Evolutionary conservation across 2,113 vertebrate species (phyloP), one percentile per base, ranked within the genome.

Genomic region (Orthonyx spaldingii): DNA sequence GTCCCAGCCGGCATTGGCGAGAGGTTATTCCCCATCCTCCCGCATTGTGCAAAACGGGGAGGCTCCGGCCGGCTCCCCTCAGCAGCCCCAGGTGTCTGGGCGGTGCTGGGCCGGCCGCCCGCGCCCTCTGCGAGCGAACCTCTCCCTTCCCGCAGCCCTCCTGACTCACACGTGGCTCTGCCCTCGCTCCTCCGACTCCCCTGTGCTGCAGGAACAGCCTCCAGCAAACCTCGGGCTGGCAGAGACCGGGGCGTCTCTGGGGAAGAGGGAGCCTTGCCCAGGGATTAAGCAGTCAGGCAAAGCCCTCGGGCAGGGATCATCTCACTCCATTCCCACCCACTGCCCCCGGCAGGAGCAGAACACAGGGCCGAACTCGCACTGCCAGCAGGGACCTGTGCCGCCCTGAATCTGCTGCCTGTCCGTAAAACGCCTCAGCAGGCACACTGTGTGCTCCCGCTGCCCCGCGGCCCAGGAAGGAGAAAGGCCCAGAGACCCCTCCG

Each of bases 11-110:
- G 75, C 13, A 13, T 4, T 5, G 35, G 63, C 6, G 42, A 89
- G 84, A 89, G 76, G 59, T 35, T 93, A 88, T 49, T 97, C 89
- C 77, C 77, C 44, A 74, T 95, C 4, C 68, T 92, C 55, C 69
- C 6, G 84, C 88, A 69, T 79, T 64, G 90, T 87, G 91, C 79
- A 80, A 94, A 64, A 13, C 10, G 82, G 91, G 95, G 95, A 94
- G 91, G 91, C 93, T 96, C 91, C 94, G 6, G 69, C 50, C n/a
- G 7, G 93, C 95, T 61, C 42, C 71, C 80, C 55, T 47, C 16
- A 4, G 52, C 96, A 77, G 83, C 74, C 89, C 50, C 89, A 91
- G 88, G 91, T 87, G 17, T 91, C 70, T 77, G 95, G 97, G 97
- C 85, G 95, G 97, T 33, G 95, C 95, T 76, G 91, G 57, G 27